phyloP scores from a whole-genome alignment of 2,888 invertebrate species.

The Plusia festucae region DNA sequence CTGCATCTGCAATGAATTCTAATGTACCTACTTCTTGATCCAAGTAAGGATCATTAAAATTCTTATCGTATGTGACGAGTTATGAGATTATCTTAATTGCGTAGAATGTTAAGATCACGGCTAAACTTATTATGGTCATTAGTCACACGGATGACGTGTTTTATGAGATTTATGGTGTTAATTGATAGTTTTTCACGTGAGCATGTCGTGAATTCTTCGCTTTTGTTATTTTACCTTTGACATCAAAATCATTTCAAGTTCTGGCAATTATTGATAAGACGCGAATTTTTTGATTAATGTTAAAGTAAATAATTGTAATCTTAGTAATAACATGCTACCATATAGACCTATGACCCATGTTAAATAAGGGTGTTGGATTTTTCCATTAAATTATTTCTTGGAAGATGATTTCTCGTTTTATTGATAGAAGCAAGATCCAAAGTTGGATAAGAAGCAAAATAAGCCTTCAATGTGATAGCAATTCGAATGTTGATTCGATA shows the following conservation, averaged over 20 bases:
- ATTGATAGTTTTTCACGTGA: constrained; percentile 29
- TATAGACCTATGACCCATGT: constrained; percentile 7
- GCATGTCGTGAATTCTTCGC: not conserved
- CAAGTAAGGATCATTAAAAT: constrained; percentile 35
- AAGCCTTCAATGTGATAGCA: constrained; percentile 21
- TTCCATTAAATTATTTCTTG: not conserved
- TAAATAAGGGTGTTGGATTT: not conserved
- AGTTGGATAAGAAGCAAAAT: constrained; percentile 12
- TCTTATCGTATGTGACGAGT: constrained; percentile 47
- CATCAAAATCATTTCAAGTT: constrained; percentile 15
- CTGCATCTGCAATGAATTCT: constrained; percentile 64
- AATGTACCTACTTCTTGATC: constrained; percentile 61
- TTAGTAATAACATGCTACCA: constrained; percentile 2
- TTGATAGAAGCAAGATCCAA: not conserved
- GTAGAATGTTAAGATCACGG: constrained; percentile 70
- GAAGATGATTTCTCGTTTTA: not conserved
- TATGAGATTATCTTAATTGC: constrained; percentile 59
- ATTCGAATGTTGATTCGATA: constrained; percentile 27
- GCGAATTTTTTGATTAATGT: constrained; percentile 21
- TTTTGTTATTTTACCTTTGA: constrained; percentile 38
- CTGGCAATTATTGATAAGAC: constrained; percentile 13
- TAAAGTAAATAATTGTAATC: constrained; percentile 24
- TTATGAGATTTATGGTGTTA: constrained; percentile 34
- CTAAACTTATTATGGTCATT: constrained; percentile 55
- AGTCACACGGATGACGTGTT: constrained; percentile 36